Conservation (phyloP, 1,140 invertebrate species). For the Lysiphlebus fabarum region DNA sequence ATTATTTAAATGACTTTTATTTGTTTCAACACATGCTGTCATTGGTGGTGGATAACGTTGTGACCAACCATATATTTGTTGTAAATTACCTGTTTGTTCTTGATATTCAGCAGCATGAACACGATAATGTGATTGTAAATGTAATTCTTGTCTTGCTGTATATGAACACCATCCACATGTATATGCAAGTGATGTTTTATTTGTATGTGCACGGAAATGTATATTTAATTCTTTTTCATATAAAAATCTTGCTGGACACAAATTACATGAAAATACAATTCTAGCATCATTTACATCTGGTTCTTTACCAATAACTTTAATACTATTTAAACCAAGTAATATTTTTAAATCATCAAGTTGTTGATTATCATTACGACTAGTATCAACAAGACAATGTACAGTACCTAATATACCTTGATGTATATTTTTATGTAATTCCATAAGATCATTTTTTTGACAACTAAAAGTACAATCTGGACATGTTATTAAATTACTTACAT, state of each 20-base stretch:
- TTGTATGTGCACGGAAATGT: constrained; percentile 67
- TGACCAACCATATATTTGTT: constrained; percentile 64
- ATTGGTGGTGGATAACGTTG: constrained; percentile 62
- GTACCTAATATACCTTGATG: constrained; percentile 69
- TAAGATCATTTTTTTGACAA: constrained; percentile 70
- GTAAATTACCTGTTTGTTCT: constrained; percentile 69
- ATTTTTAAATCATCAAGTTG: constrained; percentile 62
- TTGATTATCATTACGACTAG: constrained; percentile 58
- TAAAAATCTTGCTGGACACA: constrained; percentile 74
- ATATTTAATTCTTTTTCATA: constrained; percentile 65
- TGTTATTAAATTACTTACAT: constrained; percentile 26
- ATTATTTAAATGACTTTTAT: constrained; percentile 18
- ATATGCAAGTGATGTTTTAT: constrained; percentile 56
- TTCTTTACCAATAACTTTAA: constrained; percentile 37
- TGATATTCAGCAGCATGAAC: constrained; percentile 82
- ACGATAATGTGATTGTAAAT: constrained; percentile 70
- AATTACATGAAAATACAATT: constrained; percentile 56
- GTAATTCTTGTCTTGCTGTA: constrained; percentile 65
- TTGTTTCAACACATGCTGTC: constrained; percentile 55
- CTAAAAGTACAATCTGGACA: constrained; percentile 81
- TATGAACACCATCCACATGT: constrained; percentile 79
- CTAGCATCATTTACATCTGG: constrained; percentile 43
- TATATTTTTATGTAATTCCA: constrained; percentile 75
- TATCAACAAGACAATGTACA: constrained; percentile 68
- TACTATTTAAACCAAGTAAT: constrained; percentile 37